Evolutionary conservation across 2,888 invertebrate species (phyloP).

Genomic region (Philonicus albiceps): DNA sequence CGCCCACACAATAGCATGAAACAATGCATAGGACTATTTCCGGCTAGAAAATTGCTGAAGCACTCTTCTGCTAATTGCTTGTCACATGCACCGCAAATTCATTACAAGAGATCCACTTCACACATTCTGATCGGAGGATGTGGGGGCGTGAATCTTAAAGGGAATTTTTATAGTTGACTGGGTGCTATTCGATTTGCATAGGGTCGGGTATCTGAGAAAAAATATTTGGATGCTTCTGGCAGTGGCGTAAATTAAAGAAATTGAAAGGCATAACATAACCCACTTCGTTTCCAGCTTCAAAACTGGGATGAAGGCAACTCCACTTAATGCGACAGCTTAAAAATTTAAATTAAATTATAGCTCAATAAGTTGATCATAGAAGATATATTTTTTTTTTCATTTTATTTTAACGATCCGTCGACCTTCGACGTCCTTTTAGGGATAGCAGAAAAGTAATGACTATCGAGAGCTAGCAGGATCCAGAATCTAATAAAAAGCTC

Average conservation of each 20-base stretch:
- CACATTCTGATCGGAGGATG: background rate
- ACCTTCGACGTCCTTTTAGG: background rate
- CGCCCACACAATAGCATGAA: background rate
- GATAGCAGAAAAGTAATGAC: background rate
- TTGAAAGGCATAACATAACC: background rate
- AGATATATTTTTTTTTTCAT: background rate
- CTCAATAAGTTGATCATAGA: background rate
- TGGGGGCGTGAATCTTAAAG: background rate
- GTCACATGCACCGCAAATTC: constrained; percentile 13
- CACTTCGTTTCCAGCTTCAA: background rate
- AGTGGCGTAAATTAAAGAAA: background rate
- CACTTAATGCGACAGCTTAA: background rate
- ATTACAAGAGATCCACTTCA: background rate
- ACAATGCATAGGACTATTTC: background rate
- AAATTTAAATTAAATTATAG: background rate
- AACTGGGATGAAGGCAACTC: background rate
- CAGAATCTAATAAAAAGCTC: constrained; percentile 3
- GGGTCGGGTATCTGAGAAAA: background rate
- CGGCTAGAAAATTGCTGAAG: background rate
- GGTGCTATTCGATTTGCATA: no score
- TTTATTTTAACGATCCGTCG: background rate
- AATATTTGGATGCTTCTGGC: background rate
- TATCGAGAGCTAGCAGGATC: background rate
- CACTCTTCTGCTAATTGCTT: constrained; percentile 10
- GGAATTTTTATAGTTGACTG: background rate